These are phyloP conservation scores for Myiagra hebetior DNA, from an alignment of 2,113 vertebrate genomes.

Conservation along the genomic window DNA sequence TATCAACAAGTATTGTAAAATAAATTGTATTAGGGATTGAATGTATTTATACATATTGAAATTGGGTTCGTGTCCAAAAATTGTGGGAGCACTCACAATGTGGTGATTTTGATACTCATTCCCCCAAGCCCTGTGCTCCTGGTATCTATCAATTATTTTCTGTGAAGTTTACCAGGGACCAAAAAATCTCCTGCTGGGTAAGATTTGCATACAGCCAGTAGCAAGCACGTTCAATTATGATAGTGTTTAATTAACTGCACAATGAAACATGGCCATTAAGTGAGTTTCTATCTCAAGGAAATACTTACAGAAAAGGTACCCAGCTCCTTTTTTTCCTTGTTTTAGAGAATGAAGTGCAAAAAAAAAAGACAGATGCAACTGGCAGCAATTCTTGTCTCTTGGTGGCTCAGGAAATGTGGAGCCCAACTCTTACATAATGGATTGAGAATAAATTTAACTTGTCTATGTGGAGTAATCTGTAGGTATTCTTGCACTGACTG, in stretches of 20 bases:
- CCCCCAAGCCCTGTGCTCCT: neutral
- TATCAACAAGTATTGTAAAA: neutral
- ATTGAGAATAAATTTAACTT: neutral
- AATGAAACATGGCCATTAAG: neutral
- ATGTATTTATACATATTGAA: neutral
- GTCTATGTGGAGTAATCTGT: neutral
- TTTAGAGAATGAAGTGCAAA: neutral
- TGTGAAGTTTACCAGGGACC: neutral
- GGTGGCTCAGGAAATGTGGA: neutral
- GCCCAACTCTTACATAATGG: neutral
- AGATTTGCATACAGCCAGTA: neutral
- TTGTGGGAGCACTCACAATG: neutral
- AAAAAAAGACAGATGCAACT: neutral
- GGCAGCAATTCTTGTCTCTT: neutral
- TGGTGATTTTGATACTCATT: accelerated
- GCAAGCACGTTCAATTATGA: neutral
- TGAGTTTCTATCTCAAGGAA: neutral
- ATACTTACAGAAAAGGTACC: neutral
- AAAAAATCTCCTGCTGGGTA: neutral
- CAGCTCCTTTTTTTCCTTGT: neutral
- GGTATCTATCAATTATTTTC: neutral
- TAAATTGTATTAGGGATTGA: neutral
- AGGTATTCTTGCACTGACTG: neutral
- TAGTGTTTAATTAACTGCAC: neutral
- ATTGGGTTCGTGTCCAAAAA: neutral